A percentile compares a stretch with the other conserved stretches of the same genome.
These are phyloP conservation scores for Rhabdophis nuchalis DNA, from an alignment of 2,797 vertebrate species.

Conservation along the genomic window DNA sequence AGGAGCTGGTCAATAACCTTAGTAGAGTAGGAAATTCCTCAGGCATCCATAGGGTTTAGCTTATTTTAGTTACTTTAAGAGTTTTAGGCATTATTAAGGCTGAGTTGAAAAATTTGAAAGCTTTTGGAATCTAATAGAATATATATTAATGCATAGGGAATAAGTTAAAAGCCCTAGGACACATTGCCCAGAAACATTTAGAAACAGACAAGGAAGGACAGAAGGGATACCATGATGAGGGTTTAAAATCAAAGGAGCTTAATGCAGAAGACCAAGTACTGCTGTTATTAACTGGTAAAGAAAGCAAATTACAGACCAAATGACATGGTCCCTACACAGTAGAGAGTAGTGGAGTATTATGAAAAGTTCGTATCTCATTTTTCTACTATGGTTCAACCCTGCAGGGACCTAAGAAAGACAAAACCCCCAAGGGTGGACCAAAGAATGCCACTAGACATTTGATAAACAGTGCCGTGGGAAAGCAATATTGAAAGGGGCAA, in stretches of 20 bases:
- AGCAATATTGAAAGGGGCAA: neutral
- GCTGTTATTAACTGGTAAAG: neutral
- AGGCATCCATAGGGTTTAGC: neutral
- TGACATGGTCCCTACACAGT: neutral
- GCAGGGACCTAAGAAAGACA: neutral
- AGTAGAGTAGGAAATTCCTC: neutral
- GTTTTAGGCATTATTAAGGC: neutral
- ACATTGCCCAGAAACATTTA: neutral
- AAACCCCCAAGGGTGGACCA: neutral
- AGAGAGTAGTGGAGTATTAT: neutral
- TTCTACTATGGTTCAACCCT: neutral
- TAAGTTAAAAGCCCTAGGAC: neutral
- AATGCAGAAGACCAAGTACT: neutral
- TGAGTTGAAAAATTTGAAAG: neutral
- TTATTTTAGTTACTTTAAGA: neutral
- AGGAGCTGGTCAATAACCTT: neutral
- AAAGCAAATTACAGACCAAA: neutral
- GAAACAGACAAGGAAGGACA: neutral
- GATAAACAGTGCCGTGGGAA: neutral
- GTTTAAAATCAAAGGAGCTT: neutral
- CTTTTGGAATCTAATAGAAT: neutral
- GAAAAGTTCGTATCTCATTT: neutral
- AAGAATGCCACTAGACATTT: neutral
- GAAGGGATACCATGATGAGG: neutral
- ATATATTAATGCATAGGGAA: neutral